phyloP scores from a whole-genome alignment of 2,797 vertebrate genomes.

The Poecilia gillii region DNA sequence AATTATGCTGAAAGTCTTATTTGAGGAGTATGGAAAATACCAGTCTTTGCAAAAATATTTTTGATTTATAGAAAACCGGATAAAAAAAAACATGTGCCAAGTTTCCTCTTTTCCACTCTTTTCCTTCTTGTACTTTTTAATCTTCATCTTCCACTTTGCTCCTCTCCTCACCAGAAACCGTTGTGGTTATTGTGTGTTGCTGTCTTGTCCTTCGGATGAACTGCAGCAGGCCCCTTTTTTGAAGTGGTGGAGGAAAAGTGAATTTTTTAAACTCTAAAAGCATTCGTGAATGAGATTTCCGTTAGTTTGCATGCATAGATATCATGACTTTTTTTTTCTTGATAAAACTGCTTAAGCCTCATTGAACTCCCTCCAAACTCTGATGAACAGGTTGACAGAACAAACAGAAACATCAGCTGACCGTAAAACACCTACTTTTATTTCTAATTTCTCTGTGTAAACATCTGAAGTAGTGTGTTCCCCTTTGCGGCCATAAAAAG shows the following conservation, averaged over 20 bases:
- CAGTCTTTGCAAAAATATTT: neutral
- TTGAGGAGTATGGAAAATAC: neutral
- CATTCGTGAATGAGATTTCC: neutral
- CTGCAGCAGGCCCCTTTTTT: neutral
- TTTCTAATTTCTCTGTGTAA: conserved; percentile 35
- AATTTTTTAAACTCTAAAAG: neutral
- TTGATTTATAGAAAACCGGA: neutral
- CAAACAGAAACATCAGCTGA: conserved; percentile 17
- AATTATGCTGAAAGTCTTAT: neutral
- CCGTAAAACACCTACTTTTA: conserved; percentile 32
- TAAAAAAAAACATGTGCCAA: no score
- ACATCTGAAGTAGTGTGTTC: conserved; percentile 26
- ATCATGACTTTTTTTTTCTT: neutral
- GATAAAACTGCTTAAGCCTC: neutral
- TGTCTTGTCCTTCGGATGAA: conserved; percentile 1
- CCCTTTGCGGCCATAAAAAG: conserved; percentile 14
- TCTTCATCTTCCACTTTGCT: conserved; percentile 18
- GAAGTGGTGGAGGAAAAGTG: neutral
- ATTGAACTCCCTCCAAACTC: conserved; percentile 22
- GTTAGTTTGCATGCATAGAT: neutral
- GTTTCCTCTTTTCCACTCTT: neutral
- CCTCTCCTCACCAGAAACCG: conserved; percentile 8
- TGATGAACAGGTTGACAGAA: conserved; percentile 12
- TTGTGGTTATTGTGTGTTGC: conserved; percentile 19
- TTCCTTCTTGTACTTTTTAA: conserved; percentile 15